Percentiles rank a stretch among this genome's conserved stretches.
Evolutionary conservation across 2,888 invertebrate genomes (phyloP).

Genomic region (Dolomedes plantarius): DNA sequence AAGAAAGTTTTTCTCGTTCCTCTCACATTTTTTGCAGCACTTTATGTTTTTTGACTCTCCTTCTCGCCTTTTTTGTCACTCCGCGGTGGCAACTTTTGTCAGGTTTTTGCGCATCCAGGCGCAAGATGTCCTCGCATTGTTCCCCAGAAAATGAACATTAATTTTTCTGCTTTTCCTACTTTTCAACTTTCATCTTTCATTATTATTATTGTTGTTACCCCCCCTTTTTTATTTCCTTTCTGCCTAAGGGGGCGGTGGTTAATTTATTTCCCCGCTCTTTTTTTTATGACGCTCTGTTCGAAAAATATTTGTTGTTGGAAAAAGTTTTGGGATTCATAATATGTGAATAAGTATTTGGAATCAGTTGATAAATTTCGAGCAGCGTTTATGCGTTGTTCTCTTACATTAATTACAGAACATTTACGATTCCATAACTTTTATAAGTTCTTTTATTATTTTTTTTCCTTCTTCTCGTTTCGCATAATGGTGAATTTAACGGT

Average conservation of each 20-base stretch:
- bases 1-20: constrained; percentile 63
- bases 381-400: not conserved
- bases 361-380: constrained; percentile 45
- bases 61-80: constrained; percentile 26
- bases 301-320: constrained; percentile 56
- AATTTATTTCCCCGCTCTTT: constrained; percentile 31
- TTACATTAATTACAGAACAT: not conserved
- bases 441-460: no score
- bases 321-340: constrained; percentile 49
- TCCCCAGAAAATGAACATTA: constrained; percentile 66
- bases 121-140: constrained; percentile 47
- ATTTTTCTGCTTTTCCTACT: constrained; percentile 40
- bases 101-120: constrained; percentile 66
- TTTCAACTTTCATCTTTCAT: constrained; percentile 7
- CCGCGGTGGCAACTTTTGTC: constrained; percentile 56
- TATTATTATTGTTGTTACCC: not conserved
- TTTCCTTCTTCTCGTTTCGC: no score
- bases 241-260: constrained; percentile 21
- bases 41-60: constrained; percentile 58
- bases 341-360: constrained; percentile 63
- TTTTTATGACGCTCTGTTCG: constrained; percentile 31
- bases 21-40: constrained; percentile 32
- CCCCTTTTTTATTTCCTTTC: not conserved
- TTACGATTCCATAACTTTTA: not conserved
- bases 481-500: no score